Base-by-base conservation (phyloP, 2,888 invertebrate species). In the Melinopterus prodromus region DNA sequence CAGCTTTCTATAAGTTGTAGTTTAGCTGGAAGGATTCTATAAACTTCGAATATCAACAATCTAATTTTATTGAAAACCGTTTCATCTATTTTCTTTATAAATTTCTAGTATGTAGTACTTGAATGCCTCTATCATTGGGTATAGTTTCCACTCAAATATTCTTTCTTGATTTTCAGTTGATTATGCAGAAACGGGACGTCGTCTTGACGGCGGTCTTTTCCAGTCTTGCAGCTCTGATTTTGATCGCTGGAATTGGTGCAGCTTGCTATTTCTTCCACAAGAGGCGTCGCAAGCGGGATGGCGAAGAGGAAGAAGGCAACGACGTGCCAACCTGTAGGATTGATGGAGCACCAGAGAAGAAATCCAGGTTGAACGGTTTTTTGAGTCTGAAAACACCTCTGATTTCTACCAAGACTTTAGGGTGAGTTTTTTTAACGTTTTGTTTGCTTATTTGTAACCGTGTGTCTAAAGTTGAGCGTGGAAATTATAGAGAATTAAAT, bases 321-420 rank as follows among this genome's bases (percentile, higher is more conserved):
- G 91, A 91, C 71, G 90, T 90, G 80, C 82, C 83, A 3, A 83
- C 85, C 53, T 84, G 84, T 70, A 84, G 86, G 70, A 80, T 83
- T 77, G 86, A 86, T 80, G 81, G 83, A 26, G 80, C 81, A 37
- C 85, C 90, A 80, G 93, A 93, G 86, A 93, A 91, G 84, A 91
- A 91, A 81, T 91, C 90, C 75, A 88, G 91, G 78, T 86, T 92
- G 37, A 94, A 94, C 84, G 94, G 94, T 70, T 94, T 94, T 85
- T 90, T 95, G 78, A 94, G 91, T 85, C 88, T 95, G 85, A 94
- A 94, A 89, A 94, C 94, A 15, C 95, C 95, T 0, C 90, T 95
- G 77, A 95, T 95, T 84, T 93, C 93, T 84, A 94, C 94, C 12
- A 95, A 94, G 87, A 93, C 94, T 35, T 89, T 95, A 79, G 94